Percentiles rank a stretch among this genome's conserved stretches.
phyloP scores from a whole-genome alignment of 2,888 invertebrate genomes.

The Perithous albicinctus region DNA sequence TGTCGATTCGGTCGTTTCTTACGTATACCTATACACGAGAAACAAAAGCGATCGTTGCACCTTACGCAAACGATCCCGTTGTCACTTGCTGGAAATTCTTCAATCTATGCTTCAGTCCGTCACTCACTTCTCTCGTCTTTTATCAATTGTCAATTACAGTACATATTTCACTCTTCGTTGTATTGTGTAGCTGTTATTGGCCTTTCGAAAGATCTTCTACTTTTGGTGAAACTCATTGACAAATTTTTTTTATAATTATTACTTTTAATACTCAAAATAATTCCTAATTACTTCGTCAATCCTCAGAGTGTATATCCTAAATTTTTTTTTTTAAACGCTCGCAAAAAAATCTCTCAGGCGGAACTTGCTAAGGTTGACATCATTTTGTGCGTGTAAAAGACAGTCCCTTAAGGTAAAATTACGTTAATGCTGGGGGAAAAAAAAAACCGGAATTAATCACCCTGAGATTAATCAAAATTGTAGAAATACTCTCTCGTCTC shows the following conservation, averaged over 20 bases:
- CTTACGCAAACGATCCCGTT: slow-evolving; percentile 7
- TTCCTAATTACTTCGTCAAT: too few relatives aligned
- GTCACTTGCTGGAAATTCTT: slow-evolving; percentile 5
- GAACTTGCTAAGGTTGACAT: too few relatives aligned
- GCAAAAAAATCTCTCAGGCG: too few relatives aligned
- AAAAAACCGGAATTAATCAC: too few relatives aligned
- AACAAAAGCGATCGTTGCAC: slow-evolving; percentile 12
- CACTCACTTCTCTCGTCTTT: background rate
- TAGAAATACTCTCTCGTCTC: background rate
- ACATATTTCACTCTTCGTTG: background rate
- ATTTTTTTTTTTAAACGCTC: too few relatives aligned
- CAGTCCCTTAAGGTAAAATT: too few relatives aligned
- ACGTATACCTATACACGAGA: background rate
- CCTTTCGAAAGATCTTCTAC: too few relatives aligned
- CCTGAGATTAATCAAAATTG: background rate
- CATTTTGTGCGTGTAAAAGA: too few relatives aligned
- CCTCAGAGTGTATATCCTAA: too few relatives aligned
- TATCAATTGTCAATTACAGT: background rate
- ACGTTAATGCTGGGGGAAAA: too few relatives aligned
- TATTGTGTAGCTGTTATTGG: background rate
- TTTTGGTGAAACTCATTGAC: background rate
- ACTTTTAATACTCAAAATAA: too few relatives aligned
- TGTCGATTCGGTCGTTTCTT: slow-evolving; percentile 6
- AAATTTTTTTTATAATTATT: background rate
- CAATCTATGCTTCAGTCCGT: slow-evolving; percentile 3